Evolutionary conservation across 2,797 vertebrate species (phyloP), one percentile per base, ranked within the genome.

Genomic region (Tolypeutes matacus): DNA sequence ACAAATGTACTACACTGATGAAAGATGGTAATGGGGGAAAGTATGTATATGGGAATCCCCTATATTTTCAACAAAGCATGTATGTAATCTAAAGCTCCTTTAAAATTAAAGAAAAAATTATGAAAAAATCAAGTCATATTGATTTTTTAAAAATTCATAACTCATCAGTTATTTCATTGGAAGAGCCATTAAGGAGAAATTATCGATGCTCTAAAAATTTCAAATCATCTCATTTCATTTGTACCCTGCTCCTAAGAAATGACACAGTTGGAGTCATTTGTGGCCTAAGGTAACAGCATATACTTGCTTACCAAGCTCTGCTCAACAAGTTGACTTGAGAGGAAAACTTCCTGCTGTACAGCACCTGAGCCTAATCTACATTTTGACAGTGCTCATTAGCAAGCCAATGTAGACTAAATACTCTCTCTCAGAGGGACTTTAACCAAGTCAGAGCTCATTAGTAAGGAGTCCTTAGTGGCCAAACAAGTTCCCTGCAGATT

Each of bases 351-450:
- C 56, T 82, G 21, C n/a, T 70, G 25, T 27, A 42, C 27, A 94
- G 46, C 70, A 91, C 76, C 83, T 82, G 96, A 96, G 95, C 94
- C 78, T 64, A 86, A 86, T 96, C 95, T 96, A 62, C 92, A 78
- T 84, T 90, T 86, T 95, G 95, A 89, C 88, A 94, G 93, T 80
- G 80, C 76, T 97, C 92, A 97, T 97, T 97, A 97, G 95, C 21
- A 80, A 97, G 62, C 20, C 95, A 93, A 92, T 95, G 93, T 82
- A 94, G 89, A 96, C 91, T 95, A 91, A 95, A 76, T 90, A 80
- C 64, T 91, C 29, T 62, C 25, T 84, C 93, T 97, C 95, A 65
- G 42, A 78, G 96, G 95, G 64, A 94, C 69, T 93, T 91, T 64
- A 93, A 95, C 95, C 72, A 94, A 94, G 84, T 95, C 94, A 89